A percentile compares a stretch with the other conserved stretches of the same genome.
Conservation (phyloP, 2,888 invertebrate genomes). For the Archaeoteleia sp. region DNA sequence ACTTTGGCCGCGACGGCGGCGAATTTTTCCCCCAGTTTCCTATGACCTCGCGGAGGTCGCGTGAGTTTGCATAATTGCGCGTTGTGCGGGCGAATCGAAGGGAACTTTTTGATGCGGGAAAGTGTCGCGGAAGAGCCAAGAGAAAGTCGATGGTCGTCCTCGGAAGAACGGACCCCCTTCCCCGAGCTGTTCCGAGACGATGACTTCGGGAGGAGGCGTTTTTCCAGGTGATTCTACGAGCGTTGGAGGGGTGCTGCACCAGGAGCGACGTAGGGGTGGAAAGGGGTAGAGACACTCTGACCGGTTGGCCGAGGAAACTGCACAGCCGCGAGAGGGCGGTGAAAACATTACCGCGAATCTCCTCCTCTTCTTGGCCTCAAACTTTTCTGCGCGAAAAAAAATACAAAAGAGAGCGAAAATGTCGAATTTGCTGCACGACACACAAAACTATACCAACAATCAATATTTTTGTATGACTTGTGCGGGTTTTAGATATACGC, state of each 20-base stretch:
- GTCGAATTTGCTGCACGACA: background rate
- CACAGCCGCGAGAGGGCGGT: slow-evolving; percentile 54
- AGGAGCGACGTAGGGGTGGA: slow-evolving; percentile 25
- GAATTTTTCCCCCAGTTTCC: slow-evolving; percentile 63
- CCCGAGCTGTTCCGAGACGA: slow-evolving; percentile 25
- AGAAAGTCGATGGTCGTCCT: slow-evolving; percentile 35
- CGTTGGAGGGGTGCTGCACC: slow-evolving; percentile 27
- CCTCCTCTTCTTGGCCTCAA: slow-evolving; percentile 47
- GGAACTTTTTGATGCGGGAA: slow-evolving; percentile 54
- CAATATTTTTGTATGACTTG: too few relatives aligned
- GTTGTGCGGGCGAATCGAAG: slow-evolving; percentile 53
- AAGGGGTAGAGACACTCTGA: slow-evolving; percentile 51
- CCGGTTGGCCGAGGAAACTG: slow-evolving; percentile 55
- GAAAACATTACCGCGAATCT: slow-evolving; percentile 54
- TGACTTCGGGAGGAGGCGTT: slow-evolving; percentile 51
- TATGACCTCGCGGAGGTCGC: slow-evolving; percentile 54
- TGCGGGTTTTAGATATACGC: too few relatives aligned
- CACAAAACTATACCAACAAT: too few relatives aligned
- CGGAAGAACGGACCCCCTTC: slow-evolving; percentile 7
- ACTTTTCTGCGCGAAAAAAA: slow-evolving; percentile 23
- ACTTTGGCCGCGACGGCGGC: slow-evolving; percentile 61
- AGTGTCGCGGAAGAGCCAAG: slow-evolving; percentile 45
- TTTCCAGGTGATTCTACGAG: slow-evolving; percentile 57
- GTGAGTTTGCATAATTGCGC: slow-evolving; percentile 67
- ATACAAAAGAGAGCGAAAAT: background rate